Conservation (phyloP, 2,113 vertebrate species). For the Ivindomyrus marchei region DNA sequence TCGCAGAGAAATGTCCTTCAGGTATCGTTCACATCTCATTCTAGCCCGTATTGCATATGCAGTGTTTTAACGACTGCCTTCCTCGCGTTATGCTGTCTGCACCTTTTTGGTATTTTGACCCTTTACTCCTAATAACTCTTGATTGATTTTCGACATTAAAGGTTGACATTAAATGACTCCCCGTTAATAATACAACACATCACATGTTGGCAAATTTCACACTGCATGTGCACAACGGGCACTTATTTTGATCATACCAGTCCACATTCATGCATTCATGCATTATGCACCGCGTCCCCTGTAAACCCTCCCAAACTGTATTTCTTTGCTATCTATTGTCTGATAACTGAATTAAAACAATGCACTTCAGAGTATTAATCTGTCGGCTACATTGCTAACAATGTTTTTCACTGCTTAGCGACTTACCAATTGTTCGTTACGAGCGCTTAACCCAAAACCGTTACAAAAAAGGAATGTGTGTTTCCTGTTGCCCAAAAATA, state of each 20-base stretch:
- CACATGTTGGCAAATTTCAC: not conserved
- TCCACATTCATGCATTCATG: not conserved
- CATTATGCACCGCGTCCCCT: not conserved
- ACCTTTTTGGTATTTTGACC: not conserved
- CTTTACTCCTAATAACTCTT: not conserved
- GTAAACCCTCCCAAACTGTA: not conserved
- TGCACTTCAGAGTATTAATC: not conserved
- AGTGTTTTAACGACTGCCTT: not conserved
- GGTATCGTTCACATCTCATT: not conserved
- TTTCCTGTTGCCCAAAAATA: constrained; percentile 11
- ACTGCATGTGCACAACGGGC: not conserved
- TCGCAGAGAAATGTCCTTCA: not conserved
- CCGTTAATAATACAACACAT: not conserved
- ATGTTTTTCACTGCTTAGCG: not conserved
- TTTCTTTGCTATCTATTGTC: not conserved
- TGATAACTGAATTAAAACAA: not conserved
- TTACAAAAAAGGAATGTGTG: not conserved
- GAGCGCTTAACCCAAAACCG: not conserved
- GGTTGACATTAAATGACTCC: not conserved
- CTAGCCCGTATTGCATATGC: not conserved
- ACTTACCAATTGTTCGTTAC: constrained; percentile 14
- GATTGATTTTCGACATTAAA: not conserved
- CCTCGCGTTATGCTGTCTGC: not conserved
- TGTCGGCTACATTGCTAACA: not conserved
- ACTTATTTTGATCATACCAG: not conserved